Conservation (phyloP, 2,888 invertebrate genomes). For the Aphelenchoides bicaudatus region DNA sequence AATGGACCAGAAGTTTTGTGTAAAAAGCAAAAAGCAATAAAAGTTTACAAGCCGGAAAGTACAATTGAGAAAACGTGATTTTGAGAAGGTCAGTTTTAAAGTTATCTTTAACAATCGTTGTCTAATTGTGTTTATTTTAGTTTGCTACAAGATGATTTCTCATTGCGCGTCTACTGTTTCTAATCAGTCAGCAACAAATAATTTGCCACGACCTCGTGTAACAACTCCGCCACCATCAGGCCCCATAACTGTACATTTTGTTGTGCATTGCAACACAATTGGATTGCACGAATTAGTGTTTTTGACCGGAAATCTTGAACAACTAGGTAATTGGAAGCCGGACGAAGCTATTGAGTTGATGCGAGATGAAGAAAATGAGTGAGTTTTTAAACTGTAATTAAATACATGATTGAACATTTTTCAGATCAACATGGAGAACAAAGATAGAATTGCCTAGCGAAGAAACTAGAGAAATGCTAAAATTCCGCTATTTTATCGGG, state of each 20-base stretch:
- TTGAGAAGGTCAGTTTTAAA: no score
- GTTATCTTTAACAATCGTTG: no score
- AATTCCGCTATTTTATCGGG: constrained; percentile 54
- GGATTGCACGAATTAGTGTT: constrained; percentile 42
- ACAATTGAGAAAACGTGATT: no score
- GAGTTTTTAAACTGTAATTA: neutral
- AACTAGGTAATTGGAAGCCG: constrained; percentile 52
- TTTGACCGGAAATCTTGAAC: constrained; percentile 44
- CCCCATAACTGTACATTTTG: constrained; percentile 3
- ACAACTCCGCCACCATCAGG: constrained; percentile 4
- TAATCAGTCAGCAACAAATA: neutral
- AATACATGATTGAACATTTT: constrained; percentile 1
- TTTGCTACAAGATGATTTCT: no score
- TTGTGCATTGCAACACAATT: constrained; percentile 5
- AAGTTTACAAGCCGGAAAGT: no score
- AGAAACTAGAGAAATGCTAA: constrained; percentile 30
- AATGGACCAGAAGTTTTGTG: no score
- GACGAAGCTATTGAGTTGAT: constrained; percentile 40
- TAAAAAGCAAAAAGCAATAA: no score
- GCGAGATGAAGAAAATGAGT: constrained; percentile 28
- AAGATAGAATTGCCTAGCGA: constrained; percentile 33
- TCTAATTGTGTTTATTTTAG: no score
- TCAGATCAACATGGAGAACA: constrained; percentile 40
- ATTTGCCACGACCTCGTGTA: neutral
- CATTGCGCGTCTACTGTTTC: neutral